Conservation (phyloP, 2,113 vertebrate species). For the Urocitellus parryii region DNA sequence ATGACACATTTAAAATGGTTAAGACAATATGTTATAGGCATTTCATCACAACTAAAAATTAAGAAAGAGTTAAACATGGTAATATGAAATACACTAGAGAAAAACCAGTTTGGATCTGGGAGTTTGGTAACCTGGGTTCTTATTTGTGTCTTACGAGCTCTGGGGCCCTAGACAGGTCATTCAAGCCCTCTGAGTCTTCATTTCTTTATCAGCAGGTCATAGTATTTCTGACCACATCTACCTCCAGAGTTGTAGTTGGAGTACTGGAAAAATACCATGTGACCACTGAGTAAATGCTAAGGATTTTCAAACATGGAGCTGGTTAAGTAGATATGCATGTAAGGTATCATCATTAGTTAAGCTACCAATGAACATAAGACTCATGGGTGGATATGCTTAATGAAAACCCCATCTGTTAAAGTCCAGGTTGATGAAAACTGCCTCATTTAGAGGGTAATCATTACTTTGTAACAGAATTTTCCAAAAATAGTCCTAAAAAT, state of each 20-base stretch:
- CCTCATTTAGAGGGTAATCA: too few species aligned
- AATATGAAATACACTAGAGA: constrained; percentile 32
- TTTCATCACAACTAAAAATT: background rate
- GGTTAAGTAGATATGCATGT: too few species aligned
- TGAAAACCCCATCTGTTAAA: too few species aligned
- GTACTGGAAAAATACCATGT: background rate
- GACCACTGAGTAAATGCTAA: background rate
- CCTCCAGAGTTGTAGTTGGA: background rate
- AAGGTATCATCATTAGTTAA: too few species aligned
- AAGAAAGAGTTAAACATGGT: background rate
- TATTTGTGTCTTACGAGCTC: background rate
- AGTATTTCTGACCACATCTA: background rate
- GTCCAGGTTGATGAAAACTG: too few species aligned
- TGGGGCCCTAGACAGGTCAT: background rate
- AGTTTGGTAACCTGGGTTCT: background rate
- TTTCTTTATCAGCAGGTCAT: background rate
- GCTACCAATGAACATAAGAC: too few species aligned
- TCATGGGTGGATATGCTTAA: too few species aligned
- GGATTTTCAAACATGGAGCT: background rate
- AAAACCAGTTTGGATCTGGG: background rate
- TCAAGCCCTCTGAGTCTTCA: background rate
- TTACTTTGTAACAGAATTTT: background rate
- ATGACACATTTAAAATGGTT: background rate
- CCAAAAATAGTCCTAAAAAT: background rate
- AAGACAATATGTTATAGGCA: background rate